A percentile compares a stretch with the other conserved stretches of the same genome.
Evolutionary conservation across 2,888 invertebrate genomes (phyloP).

Genomic region (Onthophagus sagittarius): DNA sequence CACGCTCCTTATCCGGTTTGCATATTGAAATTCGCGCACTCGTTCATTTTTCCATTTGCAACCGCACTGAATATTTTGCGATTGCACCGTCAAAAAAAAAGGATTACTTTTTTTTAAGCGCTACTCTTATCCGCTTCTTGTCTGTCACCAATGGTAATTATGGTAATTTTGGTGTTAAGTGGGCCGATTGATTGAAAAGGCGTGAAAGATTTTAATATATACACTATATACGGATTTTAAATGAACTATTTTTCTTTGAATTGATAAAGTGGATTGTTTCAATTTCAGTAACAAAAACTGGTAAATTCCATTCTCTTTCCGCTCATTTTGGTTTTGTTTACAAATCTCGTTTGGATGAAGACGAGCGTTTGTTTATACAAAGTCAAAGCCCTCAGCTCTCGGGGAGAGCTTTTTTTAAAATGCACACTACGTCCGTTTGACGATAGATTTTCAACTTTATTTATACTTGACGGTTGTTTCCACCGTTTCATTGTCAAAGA

Average conservation of each 20-base stretch:
- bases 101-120: neutral
- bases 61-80: neutral
- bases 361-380: neutral
- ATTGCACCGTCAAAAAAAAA: neutral
- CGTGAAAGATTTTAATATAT: neutral
- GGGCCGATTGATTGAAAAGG: neutral
- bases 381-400: neutral
- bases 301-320: neutral
- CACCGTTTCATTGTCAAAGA: neutral
- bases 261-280: too few relatives aligned
- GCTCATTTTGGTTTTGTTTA: neutral
- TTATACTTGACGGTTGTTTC: neutral
- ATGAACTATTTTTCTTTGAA: too few relatives aligned
- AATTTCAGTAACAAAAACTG: neutral
- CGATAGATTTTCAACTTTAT: neutral
- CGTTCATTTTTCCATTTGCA: neutral
- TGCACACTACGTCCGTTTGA: neutral
- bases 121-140: neutral
- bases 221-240: too few relatives aligned
- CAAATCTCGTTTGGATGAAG: neutral
- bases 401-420: neutral
- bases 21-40: slow-evolving; percentile 37
- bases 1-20: slow-evolving; percentile 10
- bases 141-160: neutral
- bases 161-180: neutral